Evolutionary conservation across 2,888 invertebrate species (phyloP), one percentile per base, ranked within the genome.

Genomic region (Apocheima hispidaria): DNA sequence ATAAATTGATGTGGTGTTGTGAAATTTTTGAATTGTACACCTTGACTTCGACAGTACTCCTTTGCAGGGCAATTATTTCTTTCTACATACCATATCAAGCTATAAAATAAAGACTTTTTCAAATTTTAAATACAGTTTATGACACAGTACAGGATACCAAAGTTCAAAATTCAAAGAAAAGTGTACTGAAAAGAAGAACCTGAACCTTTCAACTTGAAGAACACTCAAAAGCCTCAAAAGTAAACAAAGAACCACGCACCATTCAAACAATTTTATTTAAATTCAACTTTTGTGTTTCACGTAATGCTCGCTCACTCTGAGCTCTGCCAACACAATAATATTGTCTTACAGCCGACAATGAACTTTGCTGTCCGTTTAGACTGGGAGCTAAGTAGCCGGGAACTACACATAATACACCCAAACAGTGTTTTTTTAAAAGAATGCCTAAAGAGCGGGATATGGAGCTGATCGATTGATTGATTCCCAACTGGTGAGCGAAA

Each of bases 331-430:
- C 36, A 10, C 36, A 65, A 60, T 65, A 60, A 67, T 58, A 63
- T 63, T 58, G 54, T 67, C 63, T 65, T 54, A 63, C 49, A 58
- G 38, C 59, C 58, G 26, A 60, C 51, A 57, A 57, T 51, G 63
- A 55, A 60, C 56, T 56, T 14, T 14, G 30, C 14, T 49, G 54
- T 57, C 46, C 14, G 40, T 14, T 36, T 46, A 52, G 44, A 12
- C 59, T 35, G 26, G 36, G 59, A 48, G 44, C 16, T 16, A 33
- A n/a, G 5, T 12, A 12, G 12, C 3, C 10, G 9, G 4, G 2
- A 35, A 35, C 5, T 20, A 20, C 1, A 43, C n/a, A 43, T 7
- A 6, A 2, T n/a, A n/a, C n/a, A n/a, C n/a, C n/a, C n/a, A n/a
- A n/a, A n/a, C n/a, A n/a, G n/a, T n/a, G n/a, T n/a, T n/a, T n/a